phyloP scores from a whole-genome alignment of 1,140 invertebrate genomes.

The Bombus waltoni region DNA sequence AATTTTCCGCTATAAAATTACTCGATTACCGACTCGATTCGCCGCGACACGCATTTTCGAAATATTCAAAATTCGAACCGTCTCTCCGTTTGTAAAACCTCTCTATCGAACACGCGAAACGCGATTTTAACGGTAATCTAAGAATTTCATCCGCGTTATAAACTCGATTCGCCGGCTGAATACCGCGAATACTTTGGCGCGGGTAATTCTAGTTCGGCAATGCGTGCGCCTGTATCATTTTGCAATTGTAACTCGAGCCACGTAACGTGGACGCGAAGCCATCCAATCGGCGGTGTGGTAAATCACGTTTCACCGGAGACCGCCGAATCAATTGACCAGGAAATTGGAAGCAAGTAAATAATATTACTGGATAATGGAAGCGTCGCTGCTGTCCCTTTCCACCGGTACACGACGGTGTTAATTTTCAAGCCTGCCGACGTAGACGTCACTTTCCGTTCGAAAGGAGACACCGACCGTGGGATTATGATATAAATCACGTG shows the following conservation, averaged over 20 bases:
- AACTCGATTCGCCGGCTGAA: background rate
- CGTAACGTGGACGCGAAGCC: constrained; percentile 6
- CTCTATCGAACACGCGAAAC: background rate
- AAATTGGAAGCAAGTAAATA: constrained; percentile 43
- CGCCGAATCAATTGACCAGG: constrained; percentile 36
- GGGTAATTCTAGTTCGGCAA: background rate
- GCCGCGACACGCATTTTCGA: background rate
- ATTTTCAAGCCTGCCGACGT: constrained; percentile 6
- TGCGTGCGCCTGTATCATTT: constrained; percentile 15
- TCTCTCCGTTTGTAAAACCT: background rate
- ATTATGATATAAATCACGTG: constrained; percentile 67
- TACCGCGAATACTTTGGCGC: background rate
- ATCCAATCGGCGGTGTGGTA: constrained; percentile 21
- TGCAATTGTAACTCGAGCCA: constrained; percentile 8
- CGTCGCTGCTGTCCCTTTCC: background rate
- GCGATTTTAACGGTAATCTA: background rate
- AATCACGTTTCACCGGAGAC: constrained; percentile 34
- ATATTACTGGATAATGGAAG: constrained; percentile 30
- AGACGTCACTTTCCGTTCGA: background rate
- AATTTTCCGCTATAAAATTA: background rate
- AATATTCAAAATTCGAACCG: background rate
- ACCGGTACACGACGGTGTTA: background rate
- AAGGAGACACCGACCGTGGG: background rate
- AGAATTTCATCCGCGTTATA: background rate
- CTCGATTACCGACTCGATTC: too few species aligned